Evolutionary conservation across 2,113 vertebrate genomes (phyloP), one percentile per base, ranked within the genome.

Genomic region (Sorex fumeus): DNA sequence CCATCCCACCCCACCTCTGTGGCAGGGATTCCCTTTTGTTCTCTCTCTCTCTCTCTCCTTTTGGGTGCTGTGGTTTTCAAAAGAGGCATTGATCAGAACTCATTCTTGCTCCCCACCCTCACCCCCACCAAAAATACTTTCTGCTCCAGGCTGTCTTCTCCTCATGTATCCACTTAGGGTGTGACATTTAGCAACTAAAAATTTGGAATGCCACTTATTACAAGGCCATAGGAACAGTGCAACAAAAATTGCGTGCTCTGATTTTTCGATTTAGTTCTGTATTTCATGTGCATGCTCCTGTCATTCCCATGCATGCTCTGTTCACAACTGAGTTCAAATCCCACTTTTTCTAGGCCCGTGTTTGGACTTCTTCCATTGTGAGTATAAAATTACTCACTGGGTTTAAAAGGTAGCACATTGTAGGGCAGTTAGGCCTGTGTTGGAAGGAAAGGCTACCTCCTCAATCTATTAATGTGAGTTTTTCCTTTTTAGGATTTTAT

Each of bases 101-200:
- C 45, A 15, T n/a, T 84, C 62, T 71, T 53, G n/a, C 47, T 76
- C 81, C 53, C 21, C 82, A 57, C 19, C 47, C 13, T 50, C 47
- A 50, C 47, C 47, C 47, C 71, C 64, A 47, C 34, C 36, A 1
- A 53, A 79, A 36, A 60, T 67, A 45, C 7, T 34, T 76, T 82
- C 32, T 5, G 8, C 34, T 88, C 18, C 18, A 83, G 43, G 30
- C 64, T 83, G 19, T 7, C 30, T 7, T 47, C 60, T 84, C 8
- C 23, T 30, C 43, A n/a, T 32, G 64, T 0, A 21, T 12, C 34
- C n/a, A 32, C 23, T 13, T 28, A 21, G 19, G 9, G 40, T 50
- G 53, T 62, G 62, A 75, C 72, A 80, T 92, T 88, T 87, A 84
- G 50, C 36, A 62, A 16, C 18, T 36, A 75, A 88, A 85, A 34